Base-by-base conservation (phyloP, 2,113 vertebrate genomes). In the Brachirus orientalis region DNA sequence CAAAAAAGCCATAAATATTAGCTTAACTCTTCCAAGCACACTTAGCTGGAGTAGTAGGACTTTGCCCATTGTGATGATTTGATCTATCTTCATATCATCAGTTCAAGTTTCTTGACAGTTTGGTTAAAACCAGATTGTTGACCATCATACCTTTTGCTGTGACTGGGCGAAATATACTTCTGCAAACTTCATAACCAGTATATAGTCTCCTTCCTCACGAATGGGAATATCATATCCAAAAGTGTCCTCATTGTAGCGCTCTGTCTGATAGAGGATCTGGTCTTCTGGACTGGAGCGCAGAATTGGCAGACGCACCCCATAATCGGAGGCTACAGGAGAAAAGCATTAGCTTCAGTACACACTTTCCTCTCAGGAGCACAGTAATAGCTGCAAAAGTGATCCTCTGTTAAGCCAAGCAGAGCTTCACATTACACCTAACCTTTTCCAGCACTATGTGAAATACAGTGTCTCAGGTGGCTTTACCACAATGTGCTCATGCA, bases 101-200 rank as follows among this genome's bases (percentile, higher is more conserved):
- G 6, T 28, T 28, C 28, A 1, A 28, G 3, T 28, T 28, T 28
- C 28, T 28, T 28, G 3, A 28, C 3, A 28, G 28, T 28, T 6
- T 1, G 28, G 46, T 19, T 47, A 10, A 47, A 47, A 47, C 8
- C n/a, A n/a, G n/a, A n/a, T n/a, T n/a, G n/a, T 6, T 28, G 14
- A 33, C 5, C 0, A 0, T 0, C 62, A 19, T 90, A 99, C 98
- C 96, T 99, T 99, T 88, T 99, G 97, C 74, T 99, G 97, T 35
- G 98, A 99, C 83, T 99, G 98, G 46, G 97, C 96, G 86, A 99
- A 99, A 90, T 99, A 99, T 66, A 99, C 98, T 68, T 99, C 98
- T 0, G 98, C 95, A 83, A 96, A 99, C 90, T 99, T 99, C 92
- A 99, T 57, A 65, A 99, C 98, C 41, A 99, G 87, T 70, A 98